These are phyloP conservation scores for Nesometra sesokonis DNA, from an alignment of 35 echinoderm and acorn worm genomes.

Conservation along the genomic window DNA sequence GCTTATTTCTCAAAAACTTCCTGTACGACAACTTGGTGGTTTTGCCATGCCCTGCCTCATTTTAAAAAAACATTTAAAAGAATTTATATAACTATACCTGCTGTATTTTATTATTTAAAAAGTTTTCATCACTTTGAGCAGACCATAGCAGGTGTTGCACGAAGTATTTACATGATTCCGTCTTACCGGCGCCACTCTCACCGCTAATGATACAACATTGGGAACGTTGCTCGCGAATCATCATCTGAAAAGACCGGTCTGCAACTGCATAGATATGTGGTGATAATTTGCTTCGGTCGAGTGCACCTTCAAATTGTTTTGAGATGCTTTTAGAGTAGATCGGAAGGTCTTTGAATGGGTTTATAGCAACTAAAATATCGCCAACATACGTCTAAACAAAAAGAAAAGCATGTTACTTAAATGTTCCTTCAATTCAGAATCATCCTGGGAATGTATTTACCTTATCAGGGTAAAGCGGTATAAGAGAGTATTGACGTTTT, in stretches of 20 bases:
- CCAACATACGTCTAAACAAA: conserved; percentile 82
- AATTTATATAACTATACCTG: conserved; percentile 45
- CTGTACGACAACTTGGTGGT: no score
- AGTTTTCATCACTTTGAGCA: conserved; percentile 60
- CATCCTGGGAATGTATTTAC: no score
- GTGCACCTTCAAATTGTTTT: conserved; percentile 41
- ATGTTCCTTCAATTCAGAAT: no score
- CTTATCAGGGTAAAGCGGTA: no score
- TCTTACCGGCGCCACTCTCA: conserved; percentile 94
- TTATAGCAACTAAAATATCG: conserved; percentile 81
- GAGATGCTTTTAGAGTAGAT: conserved; percentile 68
- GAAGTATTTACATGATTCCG: conserved; percentile 84
- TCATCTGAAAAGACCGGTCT: conserved; percentile 59
- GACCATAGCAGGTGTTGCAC: conserved; percentile 64
- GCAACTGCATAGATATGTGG: conserved; percentile 88
- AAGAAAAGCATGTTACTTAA: not conserved
- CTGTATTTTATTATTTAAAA: conserved; percentile 90
- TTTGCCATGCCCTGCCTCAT: no score
- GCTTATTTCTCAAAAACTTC: no score
- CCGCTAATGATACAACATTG: conserved; percentile 99
- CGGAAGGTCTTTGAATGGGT: conserved; percentile 85
- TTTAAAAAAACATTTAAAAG: not conserved
- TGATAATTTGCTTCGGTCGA: conserved; percentile 19
- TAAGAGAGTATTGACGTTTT: no score
- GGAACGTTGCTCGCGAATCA: conserved; percentile 40